Conservation (phyloP, 2,113 vertebrate genomes). For the Arothron firmamentum region DNA sequence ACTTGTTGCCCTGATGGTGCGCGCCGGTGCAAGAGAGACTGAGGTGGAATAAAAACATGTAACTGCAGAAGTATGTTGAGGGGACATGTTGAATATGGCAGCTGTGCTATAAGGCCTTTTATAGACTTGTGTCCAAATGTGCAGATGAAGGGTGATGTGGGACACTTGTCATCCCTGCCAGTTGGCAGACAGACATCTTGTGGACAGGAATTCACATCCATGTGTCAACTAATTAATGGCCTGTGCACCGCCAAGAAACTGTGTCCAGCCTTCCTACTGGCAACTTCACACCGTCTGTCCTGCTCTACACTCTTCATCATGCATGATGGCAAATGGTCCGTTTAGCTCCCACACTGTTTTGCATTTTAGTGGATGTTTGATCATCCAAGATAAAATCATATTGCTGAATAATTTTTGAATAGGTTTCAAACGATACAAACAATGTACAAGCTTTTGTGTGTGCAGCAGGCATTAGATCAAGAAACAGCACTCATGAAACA, state of each 20-base stretch:
- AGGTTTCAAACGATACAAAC: too few species aligned
- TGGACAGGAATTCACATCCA: constrained; percentile 36
- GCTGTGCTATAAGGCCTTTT: constrained; percentile 31
- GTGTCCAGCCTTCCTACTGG: constrained; percentile 10
- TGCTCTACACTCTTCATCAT: background rate
- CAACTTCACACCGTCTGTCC: background rate
- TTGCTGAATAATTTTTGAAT: too few species aligned
- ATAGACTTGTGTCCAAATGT: constrained; percentile 18
- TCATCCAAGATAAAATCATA: background rate
- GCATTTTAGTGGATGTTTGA: background rate
- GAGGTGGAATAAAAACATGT: background rate
- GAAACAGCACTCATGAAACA: too few species aligned
- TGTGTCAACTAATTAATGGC: constrained; percentile 29
- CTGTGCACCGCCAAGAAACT: background rate
- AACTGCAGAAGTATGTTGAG: constrained; percentile 47
- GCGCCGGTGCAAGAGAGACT: background rate
- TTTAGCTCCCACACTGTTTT: background rate
- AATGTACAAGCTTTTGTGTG: too few species aligned
- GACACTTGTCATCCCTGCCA: constrained; percentile 29
- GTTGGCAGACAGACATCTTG: constrained; percentile 26
- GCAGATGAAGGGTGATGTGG: constrained; percentile 48
- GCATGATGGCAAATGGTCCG: background rate
- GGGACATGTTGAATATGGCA: constrained; percentile 44
- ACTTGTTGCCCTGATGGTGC: constrained; percentile 13
- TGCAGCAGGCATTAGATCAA: too few species aligned